These are phyloP conservation scores for Sebastes trivittatus DNA, from an alignment of 2,797 vertebrate species.

Conservation along the genomic window DNA sequence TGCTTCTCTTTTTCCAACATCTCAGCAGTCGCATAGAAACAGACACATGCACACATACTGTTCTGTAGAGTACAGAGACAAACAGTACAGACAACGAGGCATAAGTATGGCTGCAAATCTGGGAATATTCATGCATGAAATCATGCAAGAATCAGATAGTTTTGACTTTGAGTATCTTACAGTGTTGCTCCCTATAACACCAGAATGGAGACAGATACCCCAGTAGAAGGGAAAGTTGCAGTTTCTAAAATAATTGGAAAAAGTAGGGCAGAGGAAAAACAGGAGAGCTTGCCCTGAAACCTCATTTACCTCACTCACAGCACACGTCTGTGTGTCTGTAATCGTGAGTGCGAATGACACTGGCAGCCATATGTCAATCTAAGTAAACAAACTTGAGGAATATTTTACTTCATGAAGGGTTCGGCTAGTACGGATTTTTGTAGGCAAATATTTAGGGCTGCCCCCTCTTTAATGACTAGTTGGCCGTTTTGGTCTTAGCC, in stretches of 20 bases:
- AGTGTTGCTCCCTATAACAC: background rate
- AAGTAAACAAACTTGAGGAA: background rate
- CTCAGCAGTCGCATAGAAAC: background rate
- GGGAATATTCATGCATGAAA: constrained; percentile 6
- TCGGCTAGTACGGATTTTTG: background rate
- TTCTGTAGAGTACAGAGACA: background rate
- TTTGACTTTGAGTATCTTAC: background rate
- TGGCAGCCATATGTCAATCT: background rate
- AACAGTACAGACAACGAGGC: background rate
- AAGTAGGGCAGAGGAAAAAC: background rate
- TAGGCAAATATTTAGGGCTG: background rate
- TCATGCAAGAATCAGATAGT: background rate
- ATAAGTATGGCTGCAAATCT: background rate
- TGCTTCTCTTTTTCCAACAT: constrained; percentile 10
- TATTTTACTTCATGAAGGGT: background rate
- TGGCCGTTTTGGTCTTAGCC: too few species aligned
- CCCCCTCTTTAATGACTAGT: too few species aligned
- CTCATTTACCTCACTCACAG: background rate
- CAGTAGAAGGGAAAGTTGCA: background rate
- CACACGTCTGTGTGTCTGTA: background rate
- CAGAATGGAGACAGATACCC: background rate
- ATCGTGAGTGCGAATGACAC: background rate
- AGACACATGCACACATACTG: background rate
- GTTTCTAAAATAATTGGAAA: background rate
- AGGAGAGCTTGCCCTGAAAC: background rate